phyloP scores from a whole-genome alignment of 2,888 invertebrate species.

The Hydroisotoma schaefferi region DNA sequence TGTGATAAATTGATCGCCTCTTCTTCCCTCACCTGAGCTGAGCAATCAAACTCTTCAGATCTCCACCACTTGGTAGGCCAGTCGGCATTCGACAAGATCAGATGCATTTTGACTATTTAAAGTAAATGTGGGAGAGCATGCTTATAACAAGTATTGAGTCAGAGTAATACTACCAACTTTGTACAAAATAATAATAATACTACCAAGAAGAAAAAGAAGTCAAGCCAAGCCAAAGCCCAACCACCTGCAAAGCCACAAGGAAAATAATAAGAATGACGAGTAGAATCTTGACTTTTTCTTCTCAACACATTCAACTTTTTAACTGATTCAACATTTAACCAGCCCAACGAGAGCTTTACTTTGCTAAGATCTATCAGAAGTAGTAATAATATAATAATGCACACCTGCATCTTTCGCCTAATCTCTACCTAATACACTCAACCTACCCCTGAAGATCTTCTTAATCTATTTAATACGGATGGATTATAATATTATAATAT shows the following conservation, averaged over 20 bases:
- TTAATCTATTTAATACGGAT: constrained; percentile 2
- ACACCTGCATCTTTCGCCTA: constrained; percentile 15
- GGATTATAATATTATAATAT: not conserved
- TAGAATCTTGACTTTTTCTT: constrained; percentile 10
- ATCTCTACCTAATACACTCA: constrained; percentile 8
- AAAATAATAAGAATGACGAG: constrained; percentile 13
- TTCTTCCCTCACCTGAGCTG: not conserved
- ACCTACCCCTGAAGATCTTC: not conserved
- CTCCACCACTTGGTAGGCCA: too few relatives aligned
- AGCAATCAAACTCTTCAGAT: not conserved
- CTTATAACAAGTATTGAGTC: too few relatives aligned
- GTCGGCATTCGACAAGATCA: not conserved
- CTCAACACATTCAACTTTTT: constrained; percentile 2
- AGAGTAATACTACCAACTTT: too few relatives aligned
- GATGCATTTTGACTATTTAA: too few relatives aligned
- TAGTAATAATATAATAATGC: constrained; percentile 12
- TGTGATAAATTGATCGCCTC: not conserved
- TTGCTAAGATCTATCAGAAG: not conserved
- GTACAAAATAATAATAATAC: too few relatives aligned
- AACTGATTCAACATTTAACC: constrained; percentile 2
- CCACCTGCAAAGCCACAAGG: constrained; percentile 16
- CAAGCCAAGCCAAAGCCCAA: constrained; percentile 8
- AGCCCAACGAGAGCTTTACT: not conserved
- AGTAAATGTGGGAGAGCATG: too few relatives aligned
- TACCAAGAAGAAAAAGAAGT: too few relatives aligned